Base-by-base conservation (phyloP, 2,888 invertebrate genomes). In the Sarcophaga variegata region DNA sequence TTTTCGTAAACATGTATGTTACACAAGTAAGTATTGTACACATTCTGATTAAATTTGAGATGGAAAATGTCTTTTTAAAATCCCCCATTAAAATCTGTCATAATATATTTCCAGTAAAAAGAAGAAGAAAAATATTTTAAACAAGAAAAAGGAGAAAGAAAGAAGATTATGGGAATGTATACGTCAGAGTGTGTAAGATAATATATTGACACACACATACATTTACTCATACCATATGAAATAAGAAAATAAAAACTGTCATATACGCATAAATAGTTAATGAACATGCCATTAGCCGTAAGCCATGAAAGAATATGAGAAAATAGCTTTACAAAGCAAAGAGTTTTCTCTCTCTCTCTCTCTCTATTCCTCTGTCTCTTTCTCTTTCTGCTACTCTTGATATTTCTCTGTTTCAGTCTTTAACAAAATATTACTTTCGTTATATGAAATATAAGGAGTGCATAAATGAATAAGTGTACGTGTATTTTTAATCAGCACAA, bases 271-370 rank as follows among this genome's bases (percentile, higher is more conserved):
- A 80, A 84, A 84, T 84, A 76, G 63, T 84, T 84, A 84, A 84
- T 84, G 80, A 84, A 76, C 60, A 76, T 84, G 69, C 80, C 80
- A 80, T 80, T 80, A 76, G 84, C 83, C 79, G 54, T 25, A 63
- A 75, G 79, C 80, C 27, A 75, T 79, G 37, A 75, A 37, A 8
- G 62, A 37, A 47, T 78, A 78, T 62, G 37, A 37, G 37, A 37
- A 37, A 37, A 20, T 54, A 66, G 22, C 62, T 62, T 62, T 72
- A 74, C 67, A 83, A 78, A 74, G 72, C 49, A 54, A 76, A 67
- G 49, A 69, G 2, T 37, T 37, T 10, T 37, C 8, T 8, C 37
- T 37, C 10, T 37, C 37, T 37, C 6, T 37, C 37, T 37, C 8
- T 4, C 14, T 25, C 12, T 27, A 3, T 27, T 27, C 10, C 10